Evolutionary conservation across 2,113 vertebrate species (phyloP).

Genomic region (Syrrhaptes paradoxus): DNA sequence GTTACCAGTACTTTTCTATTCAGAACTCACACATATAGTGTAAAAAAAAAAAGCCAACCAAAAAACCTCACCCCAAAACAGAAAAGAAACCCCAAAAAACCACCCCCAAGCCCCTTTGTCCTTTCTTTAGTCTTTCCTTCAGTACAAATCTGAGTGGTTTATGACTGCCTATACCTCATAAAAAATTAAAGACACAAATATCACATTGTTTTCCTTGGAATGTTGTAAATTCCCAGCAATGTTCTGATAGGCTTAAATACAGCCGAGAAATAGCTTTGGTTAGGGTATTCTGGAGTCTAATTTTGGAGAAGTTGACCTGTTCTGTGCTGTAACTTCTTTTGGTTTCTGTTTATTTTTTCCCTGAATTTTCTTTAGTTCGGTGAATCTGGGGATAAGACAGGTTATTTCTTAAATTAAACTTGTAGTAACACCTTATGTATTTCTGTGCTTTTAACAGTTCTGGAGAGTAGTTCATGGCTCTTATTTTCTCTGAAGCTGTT

Average conservation of each 20-base stretch:
- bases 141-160: background rate
- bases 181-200: background rate
- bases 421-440: background rate
- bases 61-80: background rate
- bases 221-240: background rate
- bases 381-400: background rate
- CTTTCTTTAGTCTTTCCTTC: background rate
- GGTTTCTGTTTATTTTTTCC: background rate
- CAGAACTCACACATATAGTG: background rate
- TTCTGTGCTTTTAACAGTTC: background rate
- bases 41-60: background rate
- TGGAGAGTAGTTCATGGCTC: background rate
- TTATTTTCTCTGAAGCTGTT: background rate
- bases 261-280: background rate
- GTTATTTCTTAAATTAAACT: background rate
- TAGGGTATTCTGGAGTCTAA: background rate
- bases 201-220: background rate
- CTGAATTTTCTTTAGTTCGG: background rate
- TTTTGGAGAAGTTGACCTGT: background rate
- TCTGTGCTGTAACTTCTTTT: background rate
- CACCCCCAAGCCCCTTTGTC: accelerated
- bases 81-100: background rate
- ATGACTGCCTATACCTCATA: background rate
- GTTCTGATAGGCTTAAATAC: background rate
- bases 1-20: background rate